These are phyloP conservation scores for Axinella damicornis DNA, from an alignment of 37 sponge, comb jelly and placozoan species.

Conservation along the genomic window DNA sequence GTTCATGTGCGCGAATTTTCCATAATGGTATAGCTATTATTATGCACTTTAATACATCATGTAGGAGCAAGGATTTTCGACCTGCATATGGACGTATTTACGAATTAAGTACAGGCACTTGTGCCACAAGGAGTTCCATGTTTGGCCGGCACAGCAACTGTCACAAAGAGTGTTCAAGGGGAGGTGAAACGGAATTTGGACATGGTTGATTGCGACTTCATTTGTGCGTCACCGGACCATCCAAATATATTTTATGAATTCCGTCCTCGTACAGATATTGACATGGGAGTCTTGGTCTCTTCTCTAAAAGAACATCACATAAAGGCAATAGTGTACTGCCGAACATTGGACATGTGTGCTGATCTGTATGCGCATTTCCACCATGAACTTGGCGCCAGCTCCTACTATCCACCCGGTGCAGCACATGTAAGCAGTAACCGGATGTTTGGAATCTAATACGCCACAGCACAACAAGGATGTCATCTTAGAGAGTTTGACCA, in stretches of 20 bases:
- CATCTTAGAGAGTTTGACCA: slow-evolving; percentile 18
- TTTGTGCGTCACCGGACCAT: slow-evolving; percentile 33
- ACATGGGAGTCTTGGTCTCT: not conserved
- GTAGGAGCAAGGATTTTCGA: slow-evolving; percentile 52
- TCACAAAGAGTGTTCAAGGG: not conserved
- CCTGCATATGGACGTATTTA: slow-evolving; percentile 39
- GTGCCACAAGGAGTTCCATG: slow-evolving; percentile 15
- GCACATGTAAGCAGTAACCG: slow-evolving; percentile 43
- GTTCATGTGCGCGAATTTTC: no score
- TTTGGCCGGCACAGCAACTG: slow-evolving; percentile 40
- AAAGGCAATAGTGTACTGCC: slow-evolving; percentile 59
- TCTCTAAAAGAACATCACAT: slow-evolving; percentile 8
- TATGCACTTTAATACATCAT: not conserved
- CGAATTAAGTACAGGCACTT: slow-evolving; percentile 42
- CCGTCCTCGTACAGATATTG: slow-evolving; percentile 7
- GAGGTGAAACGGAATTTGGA: slow-evolving; percentile 10
- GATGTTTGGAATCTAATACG: slow-evolving; percentile 59
- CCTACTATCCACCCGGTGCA: slow-evolving; percentile 62
- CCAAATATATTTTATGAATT: slow-evolving; percentile 57
- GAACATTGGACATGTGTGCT: slow-evolving; percentile 54
- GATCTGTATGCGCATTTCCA: slow-evolving; percentile 40
- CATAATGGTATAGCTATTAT: no score
- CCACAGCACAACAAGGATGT: slow-evolving; percentile 44
- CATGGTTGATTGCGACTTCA: slow-evolving; percentile 13
- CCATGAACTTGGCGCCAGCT: slow-evolving; percentile 10